Evolutionary conservation across 2,113 vertebrate species (phyloP).

Genomic region (Clarias macrocephalus): DNA sequence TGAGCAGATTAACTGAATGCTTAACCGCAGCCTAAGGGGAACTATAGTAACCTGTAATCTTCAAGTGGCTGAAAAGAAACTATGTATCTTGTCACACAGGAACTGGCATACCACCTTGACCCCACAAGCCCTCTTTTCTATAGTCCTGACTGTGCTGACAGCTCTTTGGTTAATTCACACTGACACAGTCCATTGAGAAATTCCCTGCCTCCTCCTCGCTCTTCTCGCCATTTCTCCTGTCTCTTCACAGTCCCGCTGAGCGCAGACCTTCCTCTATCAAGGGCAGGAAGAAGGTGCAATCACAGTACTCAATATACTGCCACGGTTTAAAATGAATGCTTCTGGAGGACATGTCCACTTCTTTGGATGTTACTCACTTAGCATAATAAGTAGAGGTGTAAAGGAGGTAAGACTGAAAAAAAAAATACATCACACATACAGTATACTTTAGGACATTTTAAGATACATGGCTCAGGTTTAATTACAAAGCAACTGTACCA

Average conservation of each 20-base stretch:
- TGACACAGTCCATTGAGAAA: slow-evolving; percentile 48
- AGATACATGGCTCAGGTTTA: neutral
- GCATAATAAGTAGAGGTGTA: neutral
- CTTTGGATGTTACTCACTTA: neutral
- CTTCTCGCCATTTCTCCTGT: slow-evolving; percentile 25
- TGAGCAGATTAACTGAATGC: slow-evolving; percentile 83
- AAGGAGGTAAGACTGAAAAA: neutral
- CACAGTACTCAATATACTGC: neutral
- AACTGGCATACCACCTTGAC: slow-evolving; percentile 65
- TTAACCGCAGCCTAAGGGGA: slow-evolving; percentile 81
- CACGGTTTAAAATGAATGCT: neutral
- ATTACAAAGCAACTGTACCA: neutral
- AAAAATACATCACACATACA: neutral
- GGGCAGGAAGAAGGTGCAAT: slow-evolving; percentile 27
- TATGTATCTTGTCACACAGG: slow-evolving; percentile 89
- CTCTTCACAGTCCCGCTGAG: slow-evolving; percentile 39
- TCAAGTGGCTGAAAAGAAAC: slow-evolving; percentile 81
- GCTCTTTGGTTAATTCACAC: slow-evolving; percentile 49
- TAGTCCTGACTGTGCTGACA: slow-evolving; percentile 57
- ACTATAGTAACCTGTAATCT: slow-evolving; percentile 79
- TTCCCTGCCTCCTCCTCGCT: slow-evolving; percentile 31
- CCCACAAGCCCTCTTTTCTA: slow-evolving; percentile 67
- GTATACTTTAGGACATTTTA: neutral
- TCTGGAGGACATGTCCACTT: neutral
- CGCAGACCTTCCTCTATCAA: slow-evolving; percentile 40